These are phyloP conservation scores for Etheostoma nigrum DNA, from an alignment of 2,797 vertebrate genomes.

Conservation along the genomic window DNA sequence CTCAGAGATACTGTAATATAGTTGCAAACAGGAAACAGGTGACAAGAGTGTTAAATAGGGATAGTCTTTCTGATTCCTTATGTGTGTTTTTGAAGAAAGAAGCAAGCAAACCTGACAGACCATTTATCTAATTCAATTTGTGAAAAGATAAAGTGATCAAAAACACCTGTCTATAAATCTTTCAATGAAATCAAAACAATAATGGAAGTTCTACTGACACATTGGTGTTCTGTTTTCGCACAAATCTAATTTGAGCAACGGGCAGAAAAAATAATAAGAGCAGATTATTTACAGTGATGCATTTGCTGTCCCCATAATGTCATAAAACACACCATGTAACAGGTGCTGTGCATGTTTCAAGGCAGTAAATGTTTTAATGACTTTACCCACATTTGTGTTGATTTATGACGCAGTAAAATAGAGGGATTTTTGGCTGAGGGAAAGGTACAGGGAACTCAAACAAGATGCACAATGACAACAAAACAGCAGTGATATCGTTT, in stretches of 20 bases:
- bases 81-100: constrained; percentile 20
- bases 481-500: not conserved
- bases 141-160: constrained; percentile 74
- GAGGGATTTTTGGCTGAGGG: constrained; percentile 12
- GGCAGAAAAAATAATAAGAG: constrained; percentile 57
- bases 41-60: constrained; percentile 26
- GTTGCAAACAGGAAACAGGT: constrained; percentile 7
- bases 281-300: constrained; percentile 76
- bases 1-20: not conserved
- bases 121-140: constrained; percentile 80
- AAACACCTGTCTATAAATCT: constrained; percentile 81
- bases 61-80: constrained; percentile 2
- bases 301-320: constrained; percentile 58
- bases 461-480: constrained; percentile 13
- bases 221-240: constrained; percentile 78
- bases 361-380: constrained; percentile 56
- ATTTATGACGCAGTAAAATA: constrained; percentile 45
- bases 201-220: constrained; percentile 78
- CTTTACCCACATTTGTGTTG: constrained; percentile 35
- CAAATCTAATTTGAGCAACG: constrained; percentile 73
- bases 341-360: constrained; percentile 49
- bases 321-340: constrained; percentile 49
- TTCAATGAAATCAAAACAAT: constrained; percentile 68
- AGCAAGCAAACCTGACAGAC: constrained; percentile 56
- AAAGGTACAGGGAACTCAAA: constrained; percentile 7